Evolutionary conservation across 2,888 invertebrate species (phyloP).

Genomic region (Limnephilus auricula): DNA sequence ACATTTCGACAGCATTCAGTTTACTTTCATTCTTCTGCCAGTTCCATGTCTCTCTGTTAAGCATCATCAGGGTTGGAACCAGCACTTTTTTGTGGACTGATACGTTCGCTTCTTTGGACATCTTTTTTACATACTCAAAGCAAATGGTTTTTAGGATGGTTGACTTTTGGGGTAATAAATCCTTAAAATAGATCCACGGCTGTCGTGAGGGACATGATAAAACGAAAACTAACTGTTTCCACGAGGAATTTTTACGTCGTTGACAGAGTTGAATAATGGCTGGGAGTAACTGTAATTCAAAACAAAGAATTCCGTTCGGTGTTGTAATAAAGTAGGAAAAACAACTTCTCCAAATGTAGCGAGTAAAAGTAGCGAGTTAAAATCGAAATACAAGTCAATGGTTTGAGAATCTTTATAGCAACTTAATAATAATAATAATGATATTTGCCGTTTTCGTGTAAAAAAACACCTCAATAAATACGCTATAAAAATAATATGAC

Average conservation of each 20-base stretch:
- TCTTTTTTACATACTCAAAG: background rate
- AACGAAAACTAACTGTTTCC: background rate
- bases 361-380: slow-evolving; percentile 4
- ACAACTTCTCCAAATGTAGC: background rate
- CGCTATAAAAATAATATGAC: too few relatives aligned
- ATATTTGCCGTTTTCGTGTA: too few relatives aligned
- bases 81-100: too few relatives aligned
- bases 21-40: too few relatives aligned
- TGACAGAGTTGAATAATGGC: slow-evolving; percentile 40
- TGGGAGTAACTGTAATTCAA: slow-evolving; percentile 51
- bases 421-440: too few relatives aligned
- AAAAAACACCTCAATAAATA: too few relatives aligned
- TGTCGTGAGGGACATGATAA: background rate
- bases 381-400: background rate
- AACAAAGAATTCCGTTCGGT: slow-evolving; percentile 42
- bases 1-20: too few relatives aligned
- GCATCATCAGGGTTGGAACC: too few relatives aligned
- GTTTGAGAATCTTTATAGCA: background rate
- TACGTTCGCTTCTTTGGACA: too few relatives aligned
- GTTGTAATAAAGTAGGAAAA: background rate
- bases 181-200: background rate
- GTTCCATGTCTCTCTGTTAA: too few relatives aligned
- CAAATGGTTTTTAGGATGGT: background rate
- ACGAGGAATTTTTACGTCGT: slow-evolving; percentile 30
- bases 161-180: background rate